Percentiles rank a stretch among this genome's conserved stretches.
These are phyloP conservation scores for Stenoptilia bipunctidactyla DNA, from an alignment of 2,888 invertebrate genomes.

Conservation along the genomic window DNA sequence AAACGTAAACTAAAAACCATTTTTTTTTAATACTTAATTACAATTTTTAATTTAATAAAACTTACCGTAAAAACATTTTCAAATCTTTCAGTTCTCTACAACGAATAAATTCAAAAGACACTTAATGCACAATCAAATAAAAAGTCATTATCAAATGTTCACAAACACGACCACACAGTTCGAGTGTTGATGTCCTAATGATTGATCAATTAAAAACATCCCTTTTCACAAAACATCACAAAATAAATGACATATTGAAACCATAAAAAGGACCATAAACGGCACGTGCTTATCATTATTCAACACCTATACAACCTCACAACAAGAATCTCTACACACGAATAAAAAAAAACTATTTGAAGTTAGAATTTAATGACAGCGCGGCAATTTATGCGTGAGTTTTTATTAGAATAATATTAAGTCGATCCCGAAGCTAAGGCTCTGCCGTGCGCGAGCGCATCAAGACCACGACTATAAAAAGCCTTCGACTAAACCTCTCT, in stretches of 20 bases:
- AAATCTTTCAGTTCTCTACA: background rate
- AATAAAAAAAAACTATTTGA: constrained; percentile 42
- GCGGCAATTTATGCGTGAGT: constrained; percentile 64
- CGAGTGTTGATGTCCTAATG: constrained; percentile 47
- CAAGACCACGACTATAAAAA: constrained; percentile 66
- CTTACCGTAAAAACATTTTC: constrained; percentile 56
- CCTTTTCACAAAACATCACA: constrained; percentile 56
- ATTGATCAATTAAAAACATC: constrained; percentile 51
- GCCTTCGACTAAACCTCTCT: constrained; percentile 58
- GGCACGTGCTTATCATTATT: constrained; percentile 59
- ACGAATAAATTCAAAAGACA: constrained; percentile 23
- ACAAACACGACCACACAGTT: constrained; percentile 57
- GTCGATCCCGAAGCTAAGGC: constrained; percentile 61
- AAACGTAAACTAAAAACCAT: no score
- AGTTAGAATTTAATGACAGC: constrained; percentile 45
- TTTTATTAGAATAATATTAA: constrained; percentile 67
- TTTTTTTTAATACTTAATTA: no score
- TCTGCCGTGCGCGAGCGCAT: constrained; percentile 66
- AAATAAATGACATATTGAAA: constrained; percentile 52
- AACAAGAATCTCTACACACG: constrained; percentile 25
- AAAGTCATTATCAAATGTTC: constrained; percentile 23
- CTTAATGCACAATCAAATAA: constrained; percentile 28
- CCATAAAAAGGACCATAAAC: constrained; percentile 59
- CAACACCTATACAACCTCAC: constrained; percentile 41
- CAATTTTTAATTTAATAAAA: no score